Base-by-base conservation (phyloP, 2,888 invertebrate genomes). In the Perithous albicinctus region DNA sequence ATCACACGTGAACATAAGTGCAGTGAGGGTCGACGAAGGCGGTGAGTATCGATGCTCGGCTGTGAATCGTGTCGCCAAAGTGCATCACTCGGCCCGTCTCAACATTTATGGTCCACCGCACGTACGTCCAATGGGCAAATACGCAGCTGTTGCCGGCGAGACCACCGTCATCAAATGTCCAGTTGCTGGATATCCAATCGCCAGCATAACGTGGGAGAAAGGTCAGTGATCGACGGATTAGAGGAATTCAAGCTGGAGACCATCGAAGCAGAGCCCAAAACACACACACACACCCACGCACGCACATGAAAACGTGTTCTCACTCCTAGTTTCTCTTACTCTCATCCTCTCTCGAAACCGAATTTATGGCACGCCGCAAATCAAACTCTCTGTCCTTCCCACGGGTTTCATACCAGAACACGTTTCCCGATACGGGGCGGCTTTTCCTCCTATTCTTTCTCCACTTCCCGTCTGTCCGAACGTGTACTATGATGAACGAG, bases 1-100 rank as follows among this genome's bases (percentile, higher is more conserved):
- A 92, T 97, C 97, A 90, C 97, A 98, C 94, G 96, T 98, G 85
- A 98, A 98, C 94, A 96, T 98, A 90, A 97, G 97, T 89, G 95
- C 96, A 84, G 96, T 97, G 83, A 96, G 97, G 88, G 97, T 97
- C 86, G 97, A 97, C 94, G 98, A 98, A 93, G 97, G 98, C 80
- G 98, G 98, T 29, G 97, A 97, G 90, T 98, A 97, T 91, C 95
- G 96, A 43, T 98, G 98, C 91, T 95, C 96, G 23, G 97, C 98
- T 1, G 95, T 95, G 86, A 98, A 98, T 92, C 95, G 96, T 69
- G 97, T 97, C 75, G 97, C 97, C 63, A 96, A 95, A 92, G 95
- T 96, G 10, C 94, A 95, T 61, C 98, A 98, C 90, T 96, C 96
- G 79, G 97, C 97, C 15, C 94, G 97, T 90, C 97, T 98, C 87